phyloP scores from a whole-genome alignment of 2,113 vertebrate species.

The Mesocricetus auratus region DNA sequence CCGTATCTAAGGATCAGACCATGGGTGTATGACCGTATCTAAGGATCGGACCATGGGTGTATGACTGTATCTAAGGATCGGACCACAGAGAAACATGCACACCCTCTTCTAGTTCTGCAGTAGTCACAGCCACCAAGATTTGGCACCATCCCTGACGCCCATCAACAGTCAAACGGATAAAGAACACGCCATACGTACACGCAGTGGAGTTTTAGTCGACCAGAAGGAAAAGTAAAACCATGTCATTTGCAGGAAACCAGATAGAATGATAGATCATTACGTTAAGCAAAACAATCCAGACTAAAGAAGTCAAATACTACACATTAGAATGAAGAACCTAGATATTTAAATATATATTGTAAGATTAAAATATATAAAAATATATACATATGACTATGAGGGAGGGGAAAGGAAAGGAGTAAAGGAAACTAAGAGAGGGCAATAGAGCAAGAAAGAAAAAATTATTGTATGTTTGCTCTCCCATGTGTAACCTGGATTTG shows the following conservation, averaged over 20 bases:
- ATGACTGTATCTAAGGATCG: no score
- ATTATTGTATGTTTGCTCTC: neutral
- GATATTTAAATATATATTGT: neutral
- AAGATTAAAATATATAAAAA: neutral
- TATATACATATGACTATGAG: neutral
- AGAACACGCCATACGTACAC: neutral
- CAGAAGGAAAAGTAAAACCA: neutral
- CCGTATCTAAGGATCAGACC: no score
- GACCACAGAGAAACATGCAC: neutral
- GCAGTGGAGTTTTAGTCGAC: neutral
- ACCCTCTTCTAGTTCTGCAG: neutral
- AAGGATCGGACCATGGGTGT: no score
- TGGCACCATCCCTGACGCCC: neutral
- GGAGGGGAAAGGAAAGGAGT: neutral
- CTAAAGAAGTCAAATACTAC: neutral
- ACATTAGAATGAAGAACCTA: neutral
- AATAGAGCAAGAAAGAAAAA: neutral
- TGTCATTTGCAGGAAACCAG: neutral
- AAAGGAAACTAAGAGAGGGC: neutral
- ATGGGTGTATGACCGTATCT: no score
- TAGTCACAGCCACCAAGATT: neutral
- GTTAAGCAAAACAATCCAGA: neutral
- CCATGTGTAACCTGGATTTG: neutral
- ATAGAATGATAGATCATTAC: neutral
- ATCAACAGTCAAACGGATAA: neutral